Evolutionary conservation across 1,140 invertebrate genomes (phyloP).

Genomic region (Cotesia chilonis): DNA sequence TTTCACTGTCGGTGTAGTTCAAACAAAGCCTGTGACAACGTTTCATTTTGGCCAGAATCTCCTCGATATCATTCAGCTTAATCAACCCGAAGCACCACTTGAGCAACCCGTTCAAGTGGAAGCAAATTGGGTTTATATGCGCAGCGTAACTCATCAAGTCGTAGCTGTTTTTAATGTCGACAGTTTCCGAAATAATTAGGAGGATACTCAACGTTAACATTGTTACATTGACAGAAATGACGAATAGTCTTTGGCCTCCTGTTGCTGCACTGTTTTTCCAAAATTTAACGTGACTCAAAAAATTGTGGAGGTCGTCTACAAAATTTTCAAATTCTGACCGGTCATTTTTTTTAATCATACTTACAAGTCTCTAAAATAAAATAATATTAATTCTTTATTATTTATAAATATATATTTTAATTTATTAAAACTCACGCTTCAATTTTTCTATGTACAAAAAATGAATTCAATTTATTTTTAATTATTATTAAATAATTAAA

Average conservation of each 20-base stretch:
- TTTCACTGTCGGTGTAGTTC: constrained; percentile 33
- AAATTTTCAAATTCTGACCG: not conserved
- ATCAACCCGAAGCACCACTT: constrained; percentile 46
- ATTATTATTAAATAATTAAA: no score
- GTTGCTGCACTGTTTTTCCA: constrained; percentile 33
- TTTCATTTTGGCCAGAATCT: constrained; percentile 37
- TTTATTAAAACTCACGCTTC: no score
- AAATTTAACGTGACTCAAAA: constrained; percentile 31
- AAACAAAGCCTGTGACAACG: constrained; percentile 42
- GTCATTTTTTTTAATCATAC: no score
- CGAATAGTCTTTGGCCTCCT: constrained; percentile 16
- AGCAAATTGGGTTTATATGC: constrained; percentile 34
- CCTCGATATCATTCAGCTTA: constrained; percentile 28
- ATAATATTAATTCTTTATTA: no score
- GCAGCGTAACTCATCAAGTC: constrained; percentile 36
- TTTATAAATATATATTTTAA: no score
- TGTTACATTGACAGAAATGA: not conserved
- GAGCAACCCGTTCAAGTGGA: constrained; percentile 39
- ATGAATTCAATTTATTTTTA: no score
- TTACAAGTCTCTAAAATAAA: no score
- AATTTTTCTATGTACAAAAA: no score
- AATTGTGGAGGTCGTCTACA: not conserved
- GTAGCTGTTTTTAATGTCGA: constrained; percentile 29
- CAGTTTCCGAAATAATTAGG: constrained; percentile 37
- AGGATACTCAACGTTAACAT: constrained; percentile 30